Conservation (phyloP, 2,113 vertebrate genomes). For the Engraulis encrasicolus region DNA sequence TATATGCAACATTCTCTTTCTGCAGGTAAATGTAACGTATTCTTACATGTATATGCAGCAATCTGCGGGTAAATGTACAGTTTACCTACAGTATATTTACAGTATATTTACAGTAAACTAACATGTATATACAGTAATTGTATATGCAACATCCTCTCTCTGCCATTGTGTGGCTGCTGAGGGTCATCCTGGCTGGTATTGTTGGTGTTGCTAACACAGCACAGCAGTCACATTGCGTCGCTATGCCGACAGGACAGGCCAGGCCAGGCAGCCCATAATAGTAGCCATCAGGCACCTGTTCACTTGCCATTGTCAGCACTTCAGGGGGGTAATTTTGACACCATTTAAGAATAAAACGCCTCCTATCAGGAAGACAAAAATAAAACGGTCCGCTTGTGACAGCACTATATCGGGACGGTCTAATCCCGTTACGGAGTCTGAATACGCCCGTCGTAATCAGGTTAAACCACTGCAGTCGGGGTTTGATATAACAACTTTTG, state of each 20-base stretch:
- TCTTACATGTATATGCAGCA: too few species aligned
- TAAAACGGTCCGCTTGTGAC: constrained; percentile 78
- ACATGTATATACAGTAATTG: background rate
- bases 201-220: constrained; percentile 78
- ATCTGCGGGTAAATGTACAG: too few species aligned
- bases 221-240: constrained; percentile 79
- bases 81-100: too few species aligned
- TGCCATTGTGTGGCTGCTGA: constrained; percentile 58
- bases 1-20: too few species aligned
- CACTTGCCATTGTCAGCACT: constrained; percentile 82
- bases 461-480: constrained; percentile 63
- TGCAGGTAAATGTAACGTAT: too few species aligned
- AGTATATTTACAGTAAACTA: too few species aligned
- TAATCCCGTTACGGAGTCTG: constrained; percentile 82
- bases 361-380: constrained; percentile 82
- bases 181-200: constrained; percentile 79
- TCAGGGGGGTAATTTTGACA: constrained; percentile 81
- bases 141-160: constrained; percentile 22
- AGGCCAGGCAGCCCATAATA: too few species aligned
- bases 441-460: constrained; percentile 70
- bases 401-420: constrained; percentile 77
- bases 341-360: constrained; percentile 75
- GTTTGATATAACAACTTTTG: constrained; percentile 74
- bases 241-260: constrained; percentile 80
- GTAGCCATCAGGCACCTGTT: constrained; percentile 80